A percentile compares a stretch with the other conserved stretches of the same genome.
phyloP scores from a whole-genome alignment of 2,888 invertebrate species.

The Loripinus fragilis region DNA sequence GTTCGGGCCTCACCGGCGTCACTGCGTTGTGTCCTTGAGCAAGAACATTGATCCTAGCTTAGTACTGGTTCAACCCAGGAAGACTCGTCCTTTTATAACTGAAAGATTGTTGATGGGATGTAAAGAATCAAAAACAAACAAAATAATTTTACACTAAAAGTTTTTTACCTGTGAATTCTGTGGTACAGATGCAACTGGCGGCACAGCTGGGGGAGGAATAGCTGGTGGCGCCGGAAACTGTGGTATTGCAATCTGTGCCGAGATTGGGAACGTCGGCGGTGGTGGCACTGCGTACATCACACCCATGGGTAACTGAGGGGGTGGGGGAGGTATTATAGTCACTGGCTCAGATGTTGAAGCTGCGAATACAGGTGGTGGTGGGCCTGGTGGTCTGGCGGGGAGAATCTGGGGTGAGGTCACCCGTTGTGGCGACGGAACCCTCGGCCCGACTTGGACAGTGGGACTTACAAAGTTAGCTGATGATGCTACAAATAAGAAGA shows the following conservation, averaged over 20 bases:
- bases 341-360: constrained; percentile 24
- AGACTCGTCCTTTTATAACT: too few relatives aligned
- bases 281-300: constrained; percentile 64
- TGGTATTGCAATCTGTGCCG: constrained; percentile 36
- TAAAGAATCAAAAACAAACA: too few relatives aligned
- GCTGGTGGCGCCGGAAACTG: constrained; percentile 57
- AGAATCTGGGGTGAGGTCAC: background rate
- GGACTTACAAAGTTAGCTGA: constrained; percentile 2
- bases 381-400: background rate
- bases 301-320: constrained; percentile 44
- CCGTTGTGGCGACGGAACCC: constrained; percentile 6
- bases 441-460: constrained; percentile 46
- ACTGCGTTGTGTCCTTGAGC: too few relatives aligned
- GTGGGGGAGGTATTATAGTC: constrained; percentile 17
- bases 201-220: constrained; percentile 45
- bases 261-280: constrained; percentile 59
- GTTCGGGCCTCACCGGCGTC: too few relatives aligned
- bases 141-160: too few relatives aligned
- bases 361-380: constrained; percentile 25
- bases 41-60: too few relatives aligned
- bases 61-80: too few relatives aligned
- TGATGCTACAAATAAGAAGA: background rate
- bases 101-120: too few relatives aligned
- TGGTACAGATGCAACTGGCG: constrained; percentile 10
- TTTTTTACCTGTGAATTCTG: background rate